Conservation (phyloP, 2,888 invertebrate genomes). For the Nemoura dubitans region DNA sequence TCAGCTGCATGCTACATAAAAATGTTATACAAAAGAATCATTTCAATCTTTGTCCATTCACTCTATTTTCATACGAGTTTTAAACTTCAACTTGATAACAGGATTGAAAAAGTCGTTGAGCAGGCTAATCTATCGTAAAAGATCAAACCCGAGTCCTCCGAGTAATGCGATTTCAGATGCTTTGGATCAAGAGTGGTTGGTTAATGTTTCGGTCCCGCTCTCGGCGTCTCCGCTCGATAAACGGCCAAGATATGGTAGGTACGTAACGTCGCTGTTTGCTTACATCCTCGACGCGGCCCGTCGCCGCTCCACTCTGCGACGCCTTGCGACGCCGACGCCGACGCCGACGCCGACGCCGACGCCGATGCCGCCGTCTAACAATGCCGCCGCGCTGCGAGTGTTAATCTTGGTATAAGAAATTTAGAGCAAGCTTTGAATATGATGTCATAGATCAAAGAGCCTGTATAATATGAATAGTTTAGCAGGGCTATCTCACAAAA, state of each 20-base stretch:
- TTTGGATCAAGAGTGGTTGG: conserved; percentile 7
- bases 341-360: too few relatives aligned
- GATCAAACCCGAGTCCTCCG: background rate
- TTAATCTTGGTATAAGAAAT: conserved; percentile 13
- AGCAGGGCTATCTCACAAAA: conserved; percentile 18
- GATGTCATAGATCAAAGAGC: conserved; percentile 28
- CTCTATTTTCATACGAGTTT: background rate
- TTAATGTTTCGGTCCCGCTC: conserved; percentile 12
- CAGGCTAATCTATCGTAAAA: background rate
- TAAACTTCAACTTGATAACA: background rate
- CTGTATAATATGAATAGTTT: conserved; percentile 38
- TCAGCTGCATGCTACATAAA: too few relatives aligned
- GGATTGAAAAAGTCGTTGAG: background rate
- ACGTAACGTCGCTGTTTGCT: background rate
- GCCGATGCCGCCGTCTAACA: background rate
- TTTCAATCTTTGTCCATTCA: background rate
- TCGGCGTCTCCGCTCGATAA: background rate
- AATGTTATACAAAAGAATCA: background rate
- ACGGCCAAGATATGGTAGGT: background rate
- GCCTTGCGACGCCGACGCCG: background rate
- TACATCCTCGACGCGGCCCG: background rate
- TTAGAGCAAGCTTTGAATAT: conserved; percentile 15
- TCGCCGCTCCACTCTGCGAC: background rate
- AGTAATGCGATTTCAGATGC: background rate
- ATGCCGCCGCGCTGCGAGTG: background rate